Percentiles rank a stretch among this genome's conserved stretches.
phyloP scores from a whole-genome alignment of 2,113 vertebrate genomes.

The Scatophagus argus region DNA sequence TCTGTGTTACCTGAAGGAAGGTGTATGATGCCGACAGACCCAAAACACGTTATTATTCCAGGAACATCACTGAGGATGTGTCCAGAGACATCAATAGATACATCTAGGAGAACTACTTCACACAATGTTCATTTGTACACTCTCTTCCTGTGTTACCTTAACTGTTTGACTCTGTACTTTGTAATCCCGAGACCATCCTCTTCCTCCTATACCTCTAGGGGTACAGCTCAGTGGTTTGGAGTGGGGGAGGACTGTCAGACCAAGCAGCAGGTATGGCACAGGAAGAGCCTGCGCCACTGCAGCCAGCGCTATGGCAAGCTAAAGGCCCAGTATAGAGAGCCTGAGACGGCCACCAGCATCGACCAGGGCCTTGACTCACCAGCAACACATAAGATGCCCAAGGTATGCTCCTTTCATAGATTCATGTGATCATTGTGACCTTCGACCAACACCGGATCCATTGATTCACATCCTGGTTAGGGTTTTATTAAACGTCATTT shows the following conservation, averaged over 20 bases:
- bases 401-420: constrained; percentile 78
- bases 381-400: constrained; percentile 88
- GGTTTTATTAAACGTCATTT: not conserved
- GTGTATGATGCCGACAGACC: too few relatives aligned
- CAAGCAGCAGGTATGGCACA: constrained; percentile 93
- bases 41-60: too few relatives aligned
- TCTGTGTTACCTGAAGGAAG: too few relatives aligned
- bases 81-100: not conserved
- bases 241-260: constrained; percentile 91
- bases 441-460: not conserved
- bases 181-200: not conserved
- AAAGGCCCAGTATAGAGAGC: constrained; percentile 91
- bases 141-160: not conserved
- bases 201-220: constrained; percentile 74
- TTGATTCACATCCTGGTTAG: not conserved
- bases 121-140: not conserved
- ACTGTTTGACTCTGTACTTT: not conserved
- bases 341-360: constrained; percentile 87
- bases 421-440: not conserved
- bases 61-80: too few relatives aligned
- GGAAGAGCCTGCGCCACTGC: constrained; percentile 93
- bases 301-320: constrained; percentile 94
- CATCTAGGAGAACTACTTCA: not conserved
- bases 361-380: constrained; percentile 91
- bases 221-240: constrained; percentile 95